A percentile compares a stretch with the other conserved stretches of the same genome.
Conservation (phyloP, 2,888 invertebrate genomes). For the Galeruca laticollis region DNA sequence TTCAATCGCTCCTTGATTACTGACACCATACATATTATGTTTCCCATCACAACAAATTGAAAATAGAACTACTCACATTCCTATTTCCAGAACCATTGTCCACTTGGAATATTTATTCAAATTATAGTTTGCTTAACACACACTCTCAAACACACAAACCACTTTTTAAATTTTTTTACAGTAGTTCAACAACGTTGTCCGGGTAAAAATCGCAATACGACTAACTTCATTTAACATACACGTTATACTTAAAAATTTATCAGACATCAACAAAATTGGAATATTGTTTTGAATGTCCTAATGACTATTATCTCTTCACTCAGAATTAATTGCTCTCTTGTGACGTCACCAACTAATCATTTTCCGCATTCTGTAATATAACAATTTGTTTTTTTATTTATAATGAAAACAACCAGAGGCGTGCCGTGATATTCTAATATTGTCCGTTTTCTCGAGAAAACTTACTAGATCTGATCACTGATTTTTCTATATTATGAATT, state of each 20-base stretch:
- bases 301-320: constrained; percentile 23
- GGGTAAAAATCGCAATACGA: neutral
- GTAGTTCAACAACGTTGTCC: neutral
- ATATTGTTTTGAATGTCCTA: constrained; percentile 22
- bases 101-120: neutral
- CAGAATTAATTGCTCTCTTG: constrained; percentile 14
- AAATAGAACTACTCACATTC: constrained; percentile 2
- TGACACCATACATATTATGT: too few relatives aligned
- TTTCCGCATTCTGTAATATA: constrained; percentile 25
- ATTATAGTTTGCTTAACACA: neutral
- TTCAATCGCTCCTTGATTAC: too few relatives aligned
- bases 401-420: neutral
- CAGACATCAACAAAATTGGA: neutral
- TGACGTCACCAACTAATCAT: constrained; percentile 20
- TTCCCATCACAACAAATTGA: neutral
- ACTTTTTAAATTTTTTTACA: neutral
- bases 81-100: neutral
- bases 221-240: neutral
- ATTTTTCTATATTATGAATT: too few relatives aligned
- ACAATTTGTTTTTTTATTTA: neutral
- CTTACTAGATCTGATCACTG: too few relatives aligned
- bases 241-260: constrained; percentile 12
- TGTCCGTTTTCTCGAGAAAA: too few relatives aligned
- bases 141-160: neutral
- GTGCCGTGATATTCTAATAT: neutral